Conservation (phyloP, 1,140 invertebrate species). For the Pseudachorutes palmiensis region DNA sequence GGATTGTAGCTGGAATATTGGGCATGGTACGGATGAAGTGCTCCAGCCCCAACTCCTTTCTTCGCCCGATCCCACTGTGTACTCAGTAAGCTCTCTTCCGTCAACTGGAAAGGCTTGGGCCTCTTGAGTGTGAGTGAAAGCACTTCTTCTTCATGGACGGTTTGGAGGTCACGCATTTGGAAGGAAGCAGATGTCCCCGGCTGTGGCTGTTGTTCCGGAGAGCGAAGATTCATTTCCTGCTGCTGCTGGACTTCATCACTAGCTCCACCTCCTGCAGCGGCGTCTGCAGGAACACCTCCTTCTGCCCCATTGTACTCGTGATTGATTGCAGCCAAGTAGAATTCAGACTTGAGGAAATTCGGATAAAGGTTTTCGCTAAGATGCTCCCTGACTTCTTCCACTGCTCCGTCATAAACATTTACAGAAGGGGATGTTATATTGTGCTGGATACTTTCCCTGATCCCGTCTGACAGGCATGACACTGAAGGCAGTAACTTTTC, state of each 20-base stretch:
- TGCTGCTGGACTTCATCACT: too few relatives aligned
- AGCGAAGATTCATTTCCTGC: too few relatives aligned
- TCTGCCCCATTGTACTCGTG: neutral
- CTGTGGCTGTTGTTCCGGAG: too few relatives aligned
- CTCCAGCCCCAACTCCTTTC: neutral
- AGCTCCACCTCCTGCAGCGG: too few relatives aligned
- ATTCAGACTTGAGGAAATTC: constrained; percentile 11
- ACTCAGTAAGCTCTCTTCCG: neutral
- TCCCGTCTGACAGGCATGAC: neutral
- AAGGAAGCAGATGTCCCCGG: too few relatives aligned
- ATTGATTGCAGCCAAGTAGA: constrained; percentile 4
- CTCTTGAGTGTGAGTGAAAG: neutral
- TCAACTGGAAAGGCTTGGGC: neutral
- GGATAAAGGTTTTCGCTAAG: neutral
- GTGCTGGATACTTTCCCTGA: too few relatives aligned
- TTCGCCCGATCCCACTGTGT: neutral
- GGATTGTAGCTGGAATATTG: constrained; percentile 78
- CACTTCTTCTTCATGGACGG: constrained; percentile 2
- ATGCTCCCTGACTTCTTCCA: neutral
- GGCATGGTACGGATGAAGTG: constrained; percentile 38
- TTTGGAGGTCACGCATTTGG: neutral
- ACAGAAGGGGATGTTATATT: neutral
- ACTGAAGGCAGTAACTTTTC: neutral
- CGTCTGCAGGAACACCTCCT: too few relatives aligned
- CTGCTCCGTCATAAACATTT: neutral